These are phyloP conservation scores for Xenopus petersii DNA, from an alignment of 2,797 vertebrate genomes.

Conservation along the genomic window DNA sequence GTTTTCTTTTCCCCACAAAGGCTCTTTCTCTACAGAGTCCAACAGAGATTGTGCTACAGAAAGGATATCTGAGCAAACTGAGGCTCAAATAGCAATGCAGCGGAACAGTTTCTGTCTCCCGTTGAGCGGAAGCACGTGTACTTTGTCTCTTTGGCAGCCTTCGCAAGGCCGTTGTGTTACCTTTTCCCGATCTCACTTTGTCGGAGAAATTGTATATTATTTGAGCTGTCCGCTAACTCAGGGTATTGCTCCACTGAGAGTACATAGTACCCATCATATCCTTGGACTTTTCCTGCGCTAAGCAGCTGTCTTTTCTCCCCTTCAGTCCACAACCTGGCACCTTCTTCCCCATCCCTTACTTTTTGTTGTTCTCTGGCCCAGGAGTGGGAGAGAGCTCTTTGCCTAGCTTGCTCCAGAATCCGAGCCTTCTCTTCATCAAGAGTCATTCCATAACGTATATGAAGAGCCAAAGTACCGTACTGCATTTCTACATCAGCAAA, in stretches of 20 bases:
- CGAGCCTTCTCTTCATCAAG: slow-evolving; percentile 93
- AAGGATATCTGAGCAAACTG: slow-evolving; percentile 77
- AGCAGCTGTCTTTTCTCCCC: slow-evolving; percentile 96
- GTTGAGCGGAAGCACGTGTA: slow-evolving; percentile 63
- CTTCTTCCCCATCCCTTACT: slow-evolving; percentile 91
- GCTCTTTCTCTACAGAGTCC: slow-evolving; percentile 73
- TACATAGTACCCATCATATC: slow-evolving; percentile 97
- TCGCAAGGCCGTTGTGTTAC: slow-evolving; percentile 84
- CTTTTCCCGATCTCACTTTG: slow-evolving; percentile 98
- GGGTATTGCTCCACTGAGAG: slow-evolving; percentile 98
- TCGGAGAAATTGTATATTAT: slow-evolving; percentile 97
- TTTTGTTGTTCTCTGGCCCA: slow-evolving; percentile 93
- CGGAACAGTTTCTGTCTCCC: slow-evolving; percentile 73
- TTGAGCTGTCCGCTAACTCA: slow-evolving; percentile 93
- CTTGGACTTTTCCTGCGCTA: slow-evolving; percentile 89
- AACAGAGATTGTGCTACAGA: slow-evolving; percentile 85
- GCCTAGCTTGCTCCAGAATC: slow-evolving; percentile 88
- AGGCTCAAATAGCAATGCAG: slow-evolving; percentile 80
- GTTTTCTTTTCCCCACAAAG: slow-evolving; percentile 73
- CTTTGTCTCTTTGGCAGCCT: slow-evolving; percentile 79
- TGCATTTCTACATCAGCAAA: slow-evolving; percentile 95
- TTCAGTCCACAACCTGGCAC: slow-evolving; percentile 92
- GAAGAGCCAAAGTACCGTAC: slow-evolving; percentile 82
- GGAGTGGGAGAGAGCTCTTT: slow-evolving; percentile 86
- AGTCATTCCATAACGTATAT: slow-evolving; percentile 93